Evolutionary conservation across 2,888 invertebrate genomes (phyloP), one percentile per base, ranked within the genome.

Genomic region (Noctua fimbriata): DNA sequence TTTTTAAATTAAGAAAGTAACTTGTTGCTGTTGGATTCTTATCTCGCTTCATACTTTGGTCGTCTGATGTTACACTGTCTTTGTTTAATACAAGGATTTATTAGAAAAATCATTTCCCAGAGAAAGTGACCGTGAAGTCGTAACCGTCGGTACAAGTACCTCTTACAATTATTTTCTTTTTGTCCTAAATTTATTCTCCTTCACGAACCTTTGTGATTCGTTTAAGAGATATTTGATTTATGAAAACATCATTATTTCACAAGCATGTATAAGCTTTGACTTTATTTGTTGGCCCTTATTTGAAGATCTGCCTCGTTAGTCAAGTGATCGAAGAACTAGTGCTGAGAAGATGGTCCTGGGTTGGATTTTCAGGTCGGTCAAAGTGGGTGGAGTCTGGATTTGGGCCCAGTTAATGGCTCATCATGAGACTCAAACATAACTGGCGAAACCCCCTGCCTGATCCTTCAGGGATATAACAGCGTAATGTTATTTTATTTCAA

Each of bases 191-290:
- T 82, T 77, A 77, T 82, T 77, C 58, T 36, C 18, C 49, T 78
- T 63, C 69, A 66, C 73, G 78, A 70, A 73, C 58, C 44, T 79
- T 82, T 80, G 65, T 73, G 76, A 80, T 81, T 80, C 70, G 73
- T 81, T 75, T 41, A 76, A 66, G n/a, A 75, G 41, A 81, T 77
- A 77, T 87, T 88, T 76, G 58, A 79, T 88, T 86, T 77, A 69
- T 71, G 70, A 76, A 80, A 81, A 80, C 78, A 73, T 88, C 85
- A 79, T 87, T 87, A 87, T 84, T 82, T 80, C 71, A 36, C 69
- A 66, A 77, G 70, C 36, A 77, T 70, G 55, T 69, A 14, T 72
- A 66, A 71, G 55, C 67, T 65, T 60, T n/a, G 65, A 83, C 72
- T 79, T 67, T 80, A 75, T 78, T 82, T 78, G 69, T 36, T 63